Evolutionary conservation across 2,888 invertebrate species (phyloP), one percentile per base, ranked within the genome.

Genomic region (Gymnosoma rotundatum): DNA sequence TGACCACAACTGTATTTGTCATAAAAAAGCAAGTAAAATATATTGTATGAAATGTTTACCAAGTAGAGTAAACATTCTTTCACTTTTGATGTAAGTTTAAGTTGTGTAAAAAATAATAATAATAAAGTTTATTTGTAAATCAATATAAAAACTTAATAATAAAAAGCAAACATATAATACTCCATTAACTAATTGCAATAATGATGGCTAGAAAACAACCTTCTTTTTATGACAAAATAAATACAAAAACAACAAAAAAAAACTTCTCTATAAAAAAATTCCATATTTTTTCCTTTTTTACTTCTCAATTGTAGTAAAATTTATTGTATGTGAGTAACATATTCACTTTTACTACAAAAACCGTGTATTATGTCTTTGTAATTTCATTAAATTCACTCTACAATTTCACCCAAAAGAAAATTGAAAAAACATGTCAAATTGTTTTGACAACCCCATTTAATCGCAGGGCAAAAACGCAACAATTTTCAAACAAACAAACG

Each of bases 131-230:
- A 64, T 72, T 78, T 50, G 14, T 56, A 76, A 72, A 73, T 56
- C 67, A 74, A 60, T 32, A 67, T 7, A n/a, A 58, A 76, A 74
- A 69, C 42, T 14, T 8, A 36, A 18, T n/a, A 32, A 36, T n/a
- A 18, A 10, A 36, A 32, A n/a, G 10, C 12, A 78, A 50, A 73
- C 50, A 70, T 60, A 74, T 60, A 84, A 50, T 50, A 63, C 64
- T 78, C 84, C 81, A 84, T 84, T 84, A 84, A 84, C 84, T 84
- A 84, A 84, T 84, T 84, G 84, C 81, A 75, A 45, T 14, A 58
- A 64, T 54, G 32, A 66, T 36, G 36, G 38, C 18, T 63, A 75
- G 18, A 70, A 50, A 6, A 7, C 48, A 18, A 25, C 38, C 76
- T 67, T 73, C 18, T 67, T 50, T 78, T 75, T 80, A 73, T 75